Conservation (phyloP, 2,797 vertebrate species). For the Anniella stebbinsi region DNA sequence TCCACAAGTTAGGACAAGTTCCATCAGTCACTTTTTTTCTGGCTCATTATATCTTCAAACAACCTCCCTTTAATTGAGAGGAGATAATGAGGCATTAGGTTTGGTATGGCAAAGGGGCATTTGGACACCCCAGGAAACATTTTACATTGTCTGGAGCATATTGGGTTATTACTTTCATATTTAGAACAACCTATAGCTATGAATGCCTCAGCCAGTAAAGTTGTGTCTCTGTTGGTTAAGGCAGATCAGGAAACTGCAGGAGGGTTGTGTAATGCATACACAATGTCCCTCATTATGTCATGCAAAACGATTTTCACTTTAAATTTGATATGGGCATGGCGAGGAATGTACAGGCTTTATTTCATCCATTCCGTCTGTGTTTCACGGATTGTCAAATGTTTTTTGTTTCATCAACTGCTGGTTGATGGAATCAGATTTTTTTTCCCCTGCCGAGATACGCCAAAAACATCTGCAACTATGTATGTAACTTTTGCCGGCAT, state of each 20-base stretch:
- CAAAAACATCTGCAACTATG: too few relatives aligned
- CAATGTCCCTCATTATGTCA: background rate
- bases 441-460: too few relatives aligned
- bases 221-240: background rate
- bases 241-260: background rate
- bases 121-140: background rate
- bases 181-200: background rate
- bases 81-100: conserved; percentile 21
- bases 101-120: background rate
- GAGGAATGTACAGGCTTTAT: too few relatives aligned
- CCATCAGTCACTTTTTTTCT: background rate
- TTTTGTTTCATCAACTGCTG: too few relatives aligned
- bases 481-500: too few relatives aligned
- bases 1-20: background rate
- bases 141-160: background rate
- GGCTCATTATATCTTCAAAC: conserved; percentile 3
- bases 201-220: too few relatives aligned
- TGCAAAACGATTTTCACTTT: background rate
- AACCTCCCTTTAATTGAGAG: background rate
- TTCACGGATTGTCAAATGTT: too few relatives aligned
- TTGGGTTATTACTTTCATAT: background rate
- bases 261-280: too few relatives aligned
- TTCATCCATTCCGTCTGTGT: too few relatives aligned
- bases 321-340: background rate
- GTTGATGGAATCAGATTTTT: too few relatives aligned